Evolutionary conservation across 1,140 invertebrate genomes (phyloP).

Genomic region (Halictus rubicundus): DNA sequence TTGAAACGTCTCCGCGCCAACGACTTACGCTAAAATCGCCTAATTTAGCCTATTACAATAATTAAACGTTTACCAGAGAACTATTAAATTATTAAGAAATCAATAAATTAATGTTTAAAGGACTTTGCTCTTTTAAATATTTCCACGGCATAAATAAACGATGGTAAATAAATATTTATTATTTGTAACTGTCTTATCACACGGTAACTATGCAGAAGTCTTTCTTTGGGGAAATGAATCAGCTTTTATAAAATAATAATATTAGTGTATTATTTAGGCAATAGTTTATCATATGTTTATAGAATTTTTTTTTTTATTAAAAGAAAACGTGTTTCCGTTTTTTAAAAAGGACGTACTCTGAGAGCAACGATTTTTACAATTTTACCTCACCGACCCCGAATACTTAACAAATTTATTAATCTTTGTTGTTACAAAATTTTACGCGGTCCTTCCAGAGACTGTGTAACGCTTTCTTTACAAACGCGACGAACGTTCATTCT

Average conservation of each 20-base stretch:
- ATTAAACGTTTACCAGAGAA: slow-evolving; percentile 4
- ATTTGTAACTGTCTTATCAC: slow-evolving; percentile 33
- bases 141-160: slow-evolving; percentile 36
- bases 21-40: slow-evolving; percentile 5
- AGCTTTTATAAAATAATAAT: background rate
- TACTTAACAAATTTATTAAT: slow-evolving; percentile 10
- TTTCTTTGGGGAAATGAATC: slow-evolving; percentile 47
- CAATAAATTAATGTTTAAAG: slow-evolving; percentile 34
- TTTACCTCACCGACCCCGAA: background rate
- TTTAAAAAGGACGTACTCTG: too few relatives aligned
- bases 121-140: slow-evolving; percentile 24
- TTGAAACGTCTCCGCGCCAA: background rate
- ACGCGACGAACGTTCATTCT: background rate
- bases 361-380: too few relatives aligned
- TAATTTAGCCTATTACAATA: background rate
- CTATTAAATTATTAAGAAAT: slow-evolving; percentile 22
- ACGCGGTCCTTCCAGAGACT: background rate
- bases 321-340: background rate
- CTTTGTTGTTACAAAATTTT: slow-evolving; percentile 11
- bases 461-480: too few relatives aligned
- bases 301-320: background rate
- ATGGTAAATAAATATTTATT: slow-evolving; percentile 35
- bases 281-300: background rate
- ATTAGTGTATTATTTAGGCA: slow-evolving; percentile 4
- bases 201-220: slow-evolving; percentile 40